Base-by-base conservation (phyloP, 1,140 invertebrate species). In the Harlomillsia oculata region DNA sequence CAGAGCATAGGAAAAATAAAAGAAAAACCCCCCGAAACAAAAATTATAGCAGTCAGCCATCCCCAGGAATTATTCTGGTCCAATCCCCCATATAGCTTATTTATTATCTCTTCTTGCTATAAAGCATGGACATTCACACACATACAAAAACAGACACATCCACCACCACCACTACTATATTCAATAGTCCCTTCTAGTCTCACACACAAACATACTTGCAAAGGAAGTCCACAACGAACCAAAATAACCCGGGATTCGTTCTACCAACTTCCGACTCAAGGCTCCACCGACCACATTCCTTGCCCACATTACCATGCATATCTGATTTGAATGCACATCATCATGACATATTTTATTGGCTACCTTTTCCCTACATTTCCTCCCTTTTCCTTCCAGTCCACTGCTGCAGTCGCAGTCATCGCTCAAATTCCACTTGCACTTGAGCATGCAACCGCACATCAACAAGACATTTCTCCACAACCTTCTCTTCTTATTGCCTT, bases 31-130 rank as follows among this genome's bases (percentile, higher is more conserved):
- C 51, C 44, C 44, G 51, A 52, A 52, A 59, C 56, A 53, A 59
- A 59, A 63, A 63, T 63, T 59, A 59, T 55, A 59, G 53, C 29
- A 59, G 53, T 37, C 41, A 59, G 49, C 34, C 48, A 56, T 62
- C 51, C 51, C 52, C 37, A 58, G 55, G 46, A 58, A 62, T 62
- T 62, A 62, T 62, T 62, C 40, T 41, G 48, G 34, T 50, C 39
- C 49, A 52, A 56, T 53, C 55, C 50, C 48, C 53, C 40, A 53
- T 55, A 54, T 51, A 48, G 51, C 60, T 58, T 58, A 62, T 62
- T 62, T 62, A 62, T 58, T 45, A 56, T 62, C 60, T 58, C 39
- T 29, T 23, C 21, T n/a, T 28, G 37, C 45, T 50, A 59, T 53
- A 53, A 59, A 59, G 34, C 40, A 56, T 30, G 46, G 41, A 45